phyloP scores from a whole-genome alignment of 2,113 vertebrate species.

The Dasypus novemcinctus region DNA sequence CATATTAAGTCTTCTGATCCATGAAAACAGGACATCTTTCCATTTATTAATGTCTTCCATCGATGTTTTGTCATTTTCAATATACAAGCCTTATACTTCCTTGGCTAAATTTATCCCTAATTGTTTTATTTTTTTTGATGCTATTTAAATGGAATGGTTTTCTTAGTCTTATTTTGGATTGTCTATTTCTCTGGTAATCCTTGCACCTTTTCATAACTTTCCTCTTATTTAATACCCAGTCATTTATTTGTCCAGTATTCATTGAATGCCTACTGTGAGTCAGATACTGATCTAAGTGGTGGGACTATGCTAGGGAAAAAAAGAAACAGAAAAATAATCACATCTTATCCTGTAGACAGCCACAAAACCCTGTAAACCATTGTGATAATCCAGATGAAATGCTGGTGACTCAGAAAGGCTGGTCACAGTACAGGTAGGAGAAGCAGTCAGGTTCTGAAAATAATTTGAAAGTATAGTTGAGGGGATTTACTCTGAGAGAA shows the following conservation, averaged over 20 bases:
- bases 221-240: neutral
- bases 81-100: neutral
- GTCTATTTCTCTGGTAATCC: neutral
- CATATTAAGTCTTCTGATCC: neutral
- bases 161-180: neutral
- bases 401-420: neutral
- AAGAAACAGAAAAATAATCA: neutral
- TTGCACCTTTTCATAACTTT: neutral
- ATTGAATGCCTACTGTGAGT: neutral
- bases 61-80: neutral
- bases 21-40: neutral
- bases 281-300: neutral
- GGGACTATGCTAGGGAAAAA: neutral
- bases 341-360: neutral
- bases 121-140: neutral
- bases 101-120: neutral
- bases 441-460: neutral
- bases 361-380: too few relatives aligned
- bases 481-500: neutral
- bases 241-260: neutral
- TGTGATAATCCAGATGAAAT: neutral
- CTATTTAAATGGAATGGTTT: neutral
- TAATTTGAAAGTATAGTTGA: neutral
- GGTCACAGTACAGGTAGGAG: accelerated
- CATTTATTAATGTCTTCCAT: neutral